A percentile compares a stretch with the other conserved stretches of the same genome.
Evolutionary conservation across 2,113 vertebrate species (phyloP).

Genomic region (Rhadina sibilatrix): DNA sequence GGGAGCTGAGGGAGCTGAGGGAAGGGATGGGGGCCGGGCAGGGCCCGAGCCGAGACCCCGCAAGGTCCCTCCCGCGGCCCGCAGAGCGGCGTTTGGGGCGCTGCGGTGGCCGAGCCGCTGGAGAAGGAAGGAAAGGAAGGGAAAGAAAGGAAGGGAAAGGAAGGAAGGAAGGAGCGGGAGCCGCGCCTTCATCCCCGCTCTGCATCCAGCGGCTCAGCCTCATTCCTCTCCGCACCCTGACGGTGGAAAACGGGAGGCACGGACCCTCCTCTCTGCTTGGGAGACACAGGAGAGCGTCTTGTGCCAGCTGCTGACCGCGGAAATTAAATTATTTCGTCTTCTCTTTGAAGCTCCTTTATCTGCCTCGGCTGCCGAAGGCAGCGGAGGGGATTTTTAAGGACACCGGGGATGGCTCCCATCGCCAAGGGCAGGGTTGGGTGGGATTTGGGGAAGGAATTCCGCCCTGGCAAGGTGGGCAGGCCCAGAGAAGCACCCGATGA

Average conservation of each 20-base stretch:
- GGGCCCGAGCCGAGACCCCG: background rate
- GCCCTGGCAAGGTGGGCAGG: background rate
- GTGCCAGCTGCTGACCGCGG: accelerated
- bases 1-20: no score
- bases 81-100: background rate
- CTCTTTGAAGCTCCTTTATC: accelerated
- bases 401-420: background rate
- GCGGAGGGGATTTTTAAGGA: background rate
- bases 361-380: accelerated
- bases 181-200: background rate
- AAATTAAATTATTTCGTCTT: accelerated
- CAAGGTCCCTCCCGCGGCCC: background rate
- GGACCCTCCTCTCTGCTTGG: accelerated
- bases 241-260: accelerated
- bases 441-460: background rate
- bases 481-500: accelerated
- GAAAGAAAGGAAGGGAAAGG: no score
- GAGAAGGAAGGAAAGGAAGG: background rate
- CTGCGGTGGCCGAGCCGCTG: background rate
- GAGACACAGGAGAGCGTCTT: accelerated
- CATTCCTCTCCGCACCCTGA: accelerated
- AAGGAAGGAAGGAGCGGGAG: no score
- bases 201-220: accelerated
- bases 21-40: background rate
- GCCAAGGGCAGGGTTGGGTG: background rate